Percentiles rank a stretch among this genome's conserved stretches.
phyloP scores from a whole-genome alignment of 1,140 invertebrate genomes.

The Pseudomyrmex flavicornis region DNA sequence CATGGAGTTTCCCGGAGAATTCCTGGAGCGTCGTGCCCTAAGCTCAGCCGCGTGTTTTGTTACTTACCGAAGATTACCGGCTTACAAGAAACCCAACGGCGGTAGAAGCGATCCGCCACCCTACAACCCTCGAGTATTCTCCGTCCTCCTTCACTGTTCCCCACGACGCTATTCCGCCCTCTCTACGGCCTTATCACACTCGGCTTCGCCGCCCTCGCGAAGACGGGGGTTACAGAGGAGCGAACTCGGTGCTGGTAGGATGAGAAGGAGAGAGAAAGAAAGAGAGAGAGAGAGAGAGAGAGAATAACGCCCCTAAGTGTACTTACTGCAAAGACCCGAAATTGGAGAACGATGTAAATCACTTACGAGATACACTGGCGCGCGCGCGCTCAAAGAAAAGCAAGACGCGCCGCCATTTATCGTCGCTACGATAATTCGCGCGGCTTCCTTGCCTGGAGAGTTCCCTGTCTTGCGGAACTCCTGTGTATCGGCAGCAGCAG shows the following conservation, averaged over 20 bases:
- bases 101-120: constrained; percentile 70
- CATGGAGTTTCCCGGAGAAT: constrained; percentile 69
- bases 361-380: constrained; percentile 73
- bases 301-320: constrained; percentile 75
- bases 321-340: constrained; percentile 76
- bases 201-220: constrained; percentile 60
- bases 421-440: constrained; percentile 70
- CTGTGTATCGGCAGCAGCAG: constrained; percentile 44
- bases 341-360: constrained; percentile 77
- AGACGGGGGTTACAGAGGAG: constrained; percentile 47
- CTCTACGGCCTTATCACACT: constrained; percentile 68
- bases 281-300: constrained; percentile 44
- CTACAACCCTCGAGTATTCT: constrained; percentile 65
- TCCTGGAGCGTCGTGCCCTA: constrained; percentile 68
- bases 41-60: constrained; percentile 77
- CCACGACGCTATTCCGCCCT: constrained; percentile 41
- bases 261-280: constrained; percentile 1
- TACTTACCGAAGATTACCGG: constrained; percentile 79
- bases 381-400: constrained; percentile 70
- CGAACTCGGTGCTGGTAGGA: not conserved
- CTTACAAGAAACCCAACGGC: constrained; percentile 77
- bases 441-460: constrained; percentile 69
- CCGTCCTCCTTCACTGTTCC: constrained; percentile 6
- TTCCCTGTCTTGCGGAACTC: constrained; percentile 57
- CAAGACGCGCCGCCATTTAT: constrained; percentile 73